Conservation (phyloP, 2,797 vertebrate genomes). For the Sebastes itinus region DNA sequence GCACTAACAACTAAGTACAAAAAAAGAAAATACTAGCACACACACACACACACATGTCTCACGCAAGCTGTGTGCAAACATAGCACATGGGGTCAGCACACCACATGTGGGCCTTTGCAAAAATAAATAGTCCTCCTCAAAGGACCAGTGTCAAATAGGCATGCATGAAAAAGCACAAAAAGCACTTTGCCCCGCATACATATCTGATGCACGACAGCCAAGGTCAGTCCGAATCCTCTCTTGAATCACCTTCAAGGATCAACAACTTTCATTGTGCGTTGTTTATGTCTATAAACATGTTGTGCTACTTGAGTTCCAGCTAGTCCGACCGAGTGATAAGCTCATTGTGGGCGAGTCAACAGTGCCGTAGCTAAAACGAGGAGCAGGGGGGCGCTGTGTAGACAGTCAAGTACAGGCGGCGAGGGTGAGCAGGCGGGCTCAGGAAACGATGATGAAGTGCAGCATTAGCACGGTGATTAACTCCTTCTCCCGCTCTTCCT, state of each 20-base stretch:
- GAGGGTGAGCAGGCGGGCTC: slow-evolving; percentile 72
- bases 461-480: slow-evolving; percentile 86
- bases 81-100: slow-evolving; percentile 60
- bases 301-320: slow-evolving; percentile 35
- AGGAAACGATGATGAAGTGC: slow-evolving; percentile 87
- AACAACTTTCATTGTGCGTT: slow-evolving; percentile 56
- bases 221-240: slow-evolving; percentile 62
- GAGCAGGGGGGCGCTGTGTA: slow-evolving; percentile 69
- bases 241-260: slow-evolving; percentile 75
- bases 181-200: slow-evolving; percentile 62
- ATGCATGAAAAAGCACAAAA: slow-evolving; percentile 70
- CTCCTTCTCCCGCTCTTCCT: slow-evolving; percentile 84
- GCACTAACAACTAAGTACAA: slow-evolving; percentile 35
- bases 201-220: slow-evolving; percentile 62
- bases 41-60: slow-evolving; percentile 16
- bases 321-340: slow-evolving; percentile 33
- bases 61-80: slow-evolving; percentile 56
- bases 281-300: slow-evolving; percentile 51
- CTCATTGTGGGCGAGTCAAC: slow-evolving; percentile 1
- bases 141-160: slow-evolving; percentile 69
- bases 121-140: slow-evolving; percentile 66
- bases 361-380: slow-evolving; percentile 22
- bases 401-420: slow-evolving; percentile 58
- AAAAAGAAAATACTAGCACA: neutral
- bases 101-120: slow-evolving; percentile 68